Base-by-base conservation (phyloP, 2,797 vertebrate species). In the Ficedula albicollis region DNA sequence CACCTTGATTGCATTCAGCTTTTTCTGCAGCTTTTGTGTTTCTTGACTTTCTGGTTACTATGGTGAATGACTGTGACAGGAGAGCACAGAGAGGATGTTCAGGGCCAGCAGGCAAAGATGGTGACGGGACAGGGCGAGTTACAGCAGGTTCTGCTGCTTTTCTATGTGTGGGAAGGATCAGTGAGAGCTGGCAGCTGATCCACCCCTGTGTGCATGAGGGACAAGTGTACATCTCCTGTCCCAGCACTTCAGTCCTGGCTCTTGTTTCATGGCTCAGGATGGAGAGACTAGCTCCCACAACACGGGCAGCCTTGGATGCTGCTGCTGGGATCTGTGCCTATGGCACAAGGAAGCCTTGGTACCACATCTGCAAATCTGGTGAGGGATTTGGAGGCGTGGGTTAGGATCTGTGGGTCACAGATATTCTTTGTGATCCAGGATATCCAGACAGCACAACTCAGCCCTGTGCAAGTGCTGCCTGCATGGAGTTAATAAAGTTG, bases 401-500 rank as follows among this genome's bases (percentile, higher is more conserved):
- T 52, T 46, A 23, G 51, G 90, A 69, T 59, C 51, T 68, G 62
- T 26, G 49, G 55, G 46, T 48, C 30, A 11, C 79, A 38, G 62
- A 56, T 68, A 11, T 41, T 87, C 58, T 46, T 64, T 66, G 43
- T 41, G 83, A 86, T 55, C 23, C 51, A 30, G 39, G 14, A 19
- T 51, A 86, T 55, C 30, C 55, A 79, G 67, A 29, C 48, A 76
- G 51, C 66, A 14, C 26, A 78, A 66, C 67, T 68, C 73, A 86
- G 67, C 70, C 55, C n/a, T 30, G 20, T 30, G 52, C 59, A 81
- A 85, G 26, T 2, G 20, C 81, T 79, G 81, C 48, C 59, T 93
- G 18, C 51, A 17, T 16, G 34, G 80, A 95, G 81, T 89, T 93
- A 95, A 94, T 93, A 63, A 89, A 95, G 52, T 89, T 95, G 86